Conservation (phyloP, 2,113 vertebrate species). For the Machaerirhynchus nigripectus region DNA sequence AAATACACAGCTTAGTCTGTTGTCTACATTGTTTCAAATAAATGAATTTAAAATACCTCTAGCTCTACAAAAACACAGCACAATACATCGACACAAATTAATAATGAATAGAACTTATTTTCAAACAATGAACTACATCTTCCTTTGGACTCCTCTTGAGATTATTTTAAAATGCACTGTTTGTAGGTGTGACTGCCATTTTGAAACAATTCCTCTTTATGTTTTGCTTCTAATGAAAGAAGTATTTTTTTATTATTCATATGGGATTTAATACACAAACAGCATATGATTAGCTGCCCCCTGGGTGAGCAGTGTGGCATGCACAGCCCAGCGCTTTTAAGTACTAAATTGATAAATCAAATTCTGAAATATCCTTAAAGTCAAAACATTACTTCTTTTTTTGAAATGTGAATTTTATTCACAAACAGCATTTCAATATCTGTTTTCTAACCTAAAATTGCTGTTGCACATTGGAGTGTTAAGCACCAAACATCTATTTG, state of each 20-base stretch:
- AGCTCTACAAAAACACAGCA: not conserved
- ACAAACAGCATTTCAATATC: not conserved
- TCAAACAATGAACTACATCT: not conserved
- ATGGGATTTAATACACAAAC: not conserved
- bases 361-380: not conserved
- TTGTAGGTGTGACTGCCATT: not conserved
- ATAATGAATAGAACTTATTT: not conserved
- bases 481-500: not conserved
- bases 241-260: not conserved
- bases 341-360: not conserved
- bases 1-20: not conserved
- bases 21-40: not conserved
- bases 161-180: not conserved
- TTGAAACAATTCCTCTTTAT: not conserved
- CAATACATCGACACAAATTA: not conserved
- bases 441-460: not conserved
- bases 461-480: not conserved
- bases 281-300: not conserved
- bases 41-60: not conserved
- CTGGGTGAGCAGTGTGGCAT: not conserved
- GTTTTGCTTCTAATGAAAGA: not conserved
- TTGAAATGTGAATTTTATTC: not conserved
- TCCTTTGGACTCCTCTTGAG: not conserved
- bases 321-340: not conserved
- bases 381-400: not conserved